These are phyloP conservation scores for Anthonomus grandis DNA, from an alignment of 1,140 invertebrate species.

Conservation along the genomic window DNA sequence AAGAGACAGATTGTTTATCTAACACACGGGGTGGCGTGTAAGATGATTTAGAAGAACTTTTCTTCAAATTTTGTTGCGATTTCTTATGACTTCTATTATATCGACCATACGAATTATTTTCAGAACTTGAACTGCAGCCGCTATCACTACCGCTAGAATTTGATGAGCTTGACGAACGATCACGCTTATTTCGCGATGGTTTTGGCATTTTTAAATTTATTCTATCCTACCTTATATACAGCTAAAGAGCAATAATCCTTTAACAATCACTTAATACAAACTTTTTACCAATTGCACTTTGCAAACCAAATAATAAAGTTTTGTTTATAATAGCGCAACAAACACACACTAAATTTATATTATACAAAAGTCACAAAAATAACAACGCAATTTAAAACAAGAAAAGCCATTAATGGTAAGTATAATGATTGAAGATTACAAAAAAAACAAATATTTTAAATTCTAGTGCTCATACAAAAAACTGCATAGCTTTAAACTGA, in stretches of 20 bases:
- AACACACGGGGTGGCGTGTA: not conserved
- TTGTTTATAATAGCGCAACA: too few species aligned
- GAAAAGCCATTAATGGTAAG: too few species aligned
- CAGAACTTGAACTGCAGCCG: not conserved
- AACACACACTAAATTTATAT: too few species aligned
- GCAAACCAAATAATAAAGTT: too few species aligned
- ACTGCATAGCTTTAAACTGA: too few species aligned
- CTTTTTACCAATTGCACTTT: too few species aligned
- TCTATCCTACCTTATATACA: not conserved
- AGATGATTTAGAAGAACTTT: not conserved
- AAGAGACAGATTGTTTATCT: not conserved
- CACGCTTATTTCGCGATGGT: not conserved
- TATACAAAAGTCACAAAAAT: too few species aligned
- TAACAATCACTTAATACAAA: too few species aligned
- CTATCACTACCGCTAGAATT: not conserved
- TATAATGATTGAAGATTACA: too few species aligned
- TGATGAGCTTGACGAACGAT: not conserved
- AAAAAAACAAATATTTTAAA: too few species aligned
- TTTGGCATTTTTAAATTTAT: not conserved
- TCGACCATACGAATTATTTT: not conserved
- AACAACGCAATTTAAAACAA: too few species aligned
- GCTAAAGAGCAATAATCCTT: not conserved
- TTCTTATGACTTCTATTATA: not conserved
- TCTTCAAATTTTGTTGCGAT: not conserved
- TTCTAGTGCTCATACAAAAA: too few species aligned